Evolutionary conservation across 2,888 invertebrate species (phyloP), one percentile per base, ranked within the genome.

Genomic region (Phaedon cochleariae): DNA sequence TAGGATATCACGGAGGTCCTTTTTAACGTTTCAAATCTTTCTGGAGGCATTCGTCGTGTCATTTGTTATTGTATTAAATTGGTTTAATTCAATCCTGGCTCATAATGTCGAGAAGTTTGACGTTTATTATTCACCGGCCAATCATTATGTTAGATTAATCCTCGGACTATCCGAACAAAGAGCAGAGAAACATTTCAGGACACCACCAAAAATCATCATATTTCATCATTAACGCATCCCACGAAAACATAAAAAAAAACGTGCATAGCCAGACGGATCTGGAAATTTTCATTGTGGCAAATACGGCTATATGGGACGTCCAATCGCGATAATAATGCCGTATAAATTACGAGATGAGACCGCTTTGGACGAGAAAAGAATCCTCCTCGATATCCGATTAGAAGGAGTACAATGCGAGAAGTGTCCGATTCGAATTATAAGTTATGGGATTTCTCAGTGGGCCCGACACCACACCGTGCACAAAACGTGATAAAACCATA

Each of bases 391-490:
- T n/a, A 72, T 72, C 72, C 67, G 72, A 72, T 72, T 72, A 70
- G 67, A 65, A 55, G 62, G 62, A 59, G 63, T 62, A 64, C 64
- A 45, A 60, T 57, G 57, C 63, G 55, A 55, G 57, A 59, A 67
- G 26, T 67, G 66, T 67, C 63, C 55, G 63, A 67, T 63, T 51
- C 49, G 59, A 59, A 51, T 66, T 55, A 74, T 75, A 75, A 76
- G 64, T 76, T 74, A 76, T 76, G 71, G 73, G 70, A 73, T 75
- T 76, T 76, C 75, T 70, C 76, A 75, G 76, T 72, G 74, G 75
- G 75, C 53, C 61, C 15, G 61, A 61, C 48, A 61, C 53, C 57
- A 26, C 48, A 31, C 51, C 15, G 34, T 34, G 41, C 22, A 45
- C 17, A 18, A 48, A 18, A 20, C n/a, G n/a, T n/a, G n/a, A n/a